A percentile compares a stretch with the other conserved stretches of the same genome.
Conservation (phyloP, 2,113 vertebrate species). For the Galbula dea region DNA sequence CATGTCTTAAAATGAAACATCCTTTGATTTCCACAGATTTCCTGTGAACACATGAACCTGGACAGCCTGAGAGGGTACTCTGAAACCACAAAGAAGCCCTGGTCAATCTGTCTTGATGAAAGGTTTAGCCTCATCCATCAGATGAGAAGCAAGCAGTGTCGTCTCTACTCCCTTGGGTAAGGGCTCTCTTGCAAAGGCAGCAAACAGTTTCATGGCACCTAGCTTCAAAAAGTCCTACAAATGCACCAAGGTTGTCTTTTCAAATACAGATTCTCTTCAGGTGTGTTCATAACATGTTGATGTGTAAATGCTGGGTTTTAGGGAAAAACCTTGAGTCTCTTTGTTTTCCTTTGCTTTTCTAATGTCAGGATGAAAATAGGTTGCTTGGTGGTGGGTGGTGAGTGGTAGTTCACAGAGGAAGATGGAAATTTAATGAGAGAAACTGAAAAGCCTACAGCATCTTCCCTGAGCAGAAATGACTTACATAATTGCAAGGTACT, state of each 20-base stretch:
- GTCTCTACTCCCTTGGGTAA: constrained; percentile 84
- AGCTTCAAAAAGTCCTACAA: background rate
- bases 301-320: background rate
- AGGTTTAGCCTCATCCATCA: constrained; percentile 77
- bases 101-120: constrained; percentile 81
- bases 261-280: background rate
- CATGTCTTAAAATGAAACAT: background rate
- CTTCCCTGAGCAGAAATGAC: background rate
- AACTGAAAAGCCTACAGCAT: background rate
- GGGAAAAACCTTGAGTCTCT: background rate
- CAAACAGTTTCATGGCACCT: background rate
- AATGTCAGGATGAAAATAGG: background rate
- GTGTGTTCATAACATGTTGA: background rate
- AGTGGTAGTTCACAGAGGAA: background rate
- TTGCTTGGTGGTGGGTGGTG: background rate
- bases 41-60: constrained; percentile 64
- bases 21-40: constrained; percentile 74
- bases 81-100: constrained; percentile 57
- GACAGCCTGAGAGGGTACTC: constrained; percentile 36
- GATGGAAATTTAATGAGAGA: background rate
- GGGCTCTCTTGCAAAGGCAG: background rate
- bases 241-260: background rate
- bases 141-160: constrained; percentile 77
- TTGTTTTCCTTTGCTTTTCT: background rate
- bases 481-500: background rate